Base-by-base conservation (phyloP, 2,113 vertebrate species). In the Tachysurus fulvidraco region DNA sequence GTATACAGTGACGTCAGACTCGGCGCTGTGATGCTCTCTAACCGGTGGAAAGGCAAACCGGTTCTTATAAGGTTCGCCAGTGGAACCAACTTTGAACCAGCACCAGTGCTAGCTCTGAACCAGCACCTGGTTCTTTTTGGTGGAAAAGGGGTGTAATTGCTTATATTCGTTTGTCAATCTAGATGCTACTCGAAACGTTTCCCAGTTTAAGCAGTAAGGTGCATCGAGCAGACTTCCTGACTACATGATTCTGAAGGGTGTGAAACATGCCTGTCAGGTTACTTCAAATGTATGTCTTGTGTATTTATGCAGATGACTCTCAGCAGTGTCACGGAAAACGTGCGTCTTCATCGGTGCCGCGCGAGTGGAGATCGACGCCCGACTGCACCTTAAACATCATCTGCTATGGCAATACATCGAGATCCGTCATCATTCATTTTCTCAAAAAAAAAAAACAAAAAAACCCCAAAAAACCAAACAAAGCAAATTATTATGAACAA, bases 381-480 rank as follows among this genome's bases (percentile, higher is more conserved):
- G 54, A 86, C 36, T 4, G 44, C 30, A 5, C 30, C 65, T 73
- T 44, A 21, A 55, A 67, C 74, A 54, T 25, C 7, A 6, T 78
- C 73, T 65, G 57, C 44, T 30, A 1, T 19, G 41, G 30, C 73
- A 9, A 4, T 19, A 36, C 41, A n/a, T 28, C 5, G 25, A 81
- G 83, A 84, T 60, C 52, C 36, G 12, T 57, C 65, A 65, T 88
- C 60, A 44, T 59, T 65, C 87, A 76, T 21, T 23, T 28, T 12
- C 0, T 10, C 21, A n/a, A n/a, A n/a, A n/a, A n/a, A n/a, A n/a
- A n/a, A n/a, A n/a, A n/a, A n/a, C n/a, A n/a, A 44, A 41, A 17
- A 30, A 21, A 77, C 3, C 16, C n/a, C n/a, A n/a, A n/a, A 36
- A 30, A 7, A 30, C 6, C n/a, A 50, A 30, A 73, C 19, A 14